phyloP scores from a whole-genome alignment of 2,888 invertebrate species.

The Heteromurus nitidus region DNA sequence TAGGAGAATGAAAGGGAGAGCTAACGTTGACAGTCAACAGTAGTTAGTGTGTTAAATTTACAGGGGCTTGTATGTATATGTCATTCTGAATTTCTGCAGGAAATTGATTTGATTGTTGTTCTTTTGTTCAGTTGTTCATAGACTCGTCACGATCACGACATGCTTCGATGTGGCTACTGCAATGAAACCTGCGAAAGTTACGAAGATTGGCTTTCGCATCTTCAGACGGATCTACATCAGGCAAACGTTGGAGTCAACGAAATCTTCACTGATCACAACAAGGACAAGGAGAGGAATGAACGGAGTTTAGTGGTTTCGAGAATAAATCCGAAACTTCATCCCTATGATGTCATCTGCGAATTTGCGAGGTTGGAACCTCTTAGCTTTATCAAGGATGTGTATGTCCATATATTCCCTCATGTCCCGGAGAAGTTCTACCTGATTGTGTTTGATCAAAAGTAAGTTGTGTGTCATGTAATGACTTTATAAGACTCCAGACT shows the following conservation, averaged over 20 bases:
- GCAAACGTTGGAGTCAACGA: conserved; percentile 39
- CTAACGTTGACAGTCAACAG: too few relatives aligned
- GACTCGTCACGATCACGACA: too few relatives aligned
- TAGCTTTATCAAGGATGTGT: conserved; percentile 37
- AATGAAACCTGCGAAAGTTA: conserved; percentile 35
- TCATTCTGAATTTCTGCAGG: too few relatives aligned
- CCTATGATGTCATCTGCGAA: conserved; percentile 33
- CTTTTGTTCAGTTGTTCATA: too few relatives aligned
- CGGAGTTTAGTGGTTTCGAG: conserved; percentile 18
- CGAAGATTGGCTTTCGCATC: conserved; percentile 49
- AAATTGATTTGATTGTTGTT: too few relatives aligned
- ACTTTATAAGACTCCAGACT: too few relatives aligned
- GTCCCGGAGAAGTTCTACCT: conserved; percentile 40
- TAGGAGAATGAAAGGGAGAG: too few relatives aligned
- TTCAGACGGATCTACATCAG: conserved; percentile 39
- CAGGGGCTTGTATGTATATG: too few relatives aligned
- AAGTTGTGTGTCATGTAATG: conserved; percentile 15
- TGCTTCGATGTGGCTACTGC: conserved; percentile 51
- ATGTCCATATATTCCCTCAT: conserved; percentile 32
- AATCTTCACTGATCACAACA: conserved; percentile 11
- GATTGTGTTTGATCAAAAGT: conserved; percentile 52
- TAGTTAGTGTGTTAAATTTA: too few relatives aligned
- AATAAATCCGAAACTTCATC: conserved; percentile 34
- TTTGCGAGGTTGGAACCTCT: conserved; percentile 27
- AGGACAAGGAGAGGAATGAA: conserved; percentile 26